phyloP scores from a whole-genome alignment of 2,888 invertebrate genomes.

The Ochropleura leucogaster region DNA sequence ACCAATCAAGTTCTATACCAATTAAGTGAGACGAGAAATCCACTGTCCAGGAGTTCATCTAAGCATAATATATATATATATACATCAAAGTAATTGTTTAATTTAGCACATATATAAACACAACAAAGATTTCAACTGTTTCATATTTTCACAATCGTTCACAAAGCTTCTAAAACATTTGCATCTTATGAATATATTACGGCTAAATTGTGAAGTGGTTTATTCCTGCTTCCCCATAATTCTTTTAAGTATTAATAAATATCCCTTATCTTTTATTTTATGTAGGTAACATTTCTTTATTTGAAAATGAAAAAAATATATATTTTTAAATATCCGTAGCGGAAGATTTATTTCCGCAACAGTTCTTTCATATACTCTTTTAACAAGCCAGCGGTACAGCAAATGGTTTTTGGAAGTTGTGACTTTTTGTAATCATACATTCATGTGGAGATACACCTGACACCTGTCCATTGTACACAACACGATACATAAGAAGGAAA shows the following conservation, averaged over 20 bases:
- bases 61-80: neutral
- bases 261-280: conserved; percentile 14
- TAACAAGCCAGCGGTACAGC: neutral
- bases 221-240: neutral
- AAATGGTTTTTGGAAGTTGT: neutral
- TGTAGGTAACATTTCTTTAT: neutral
- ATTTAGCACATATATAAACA: neutral
- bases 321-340: neutral
- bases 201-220: conserved; percentile 26
- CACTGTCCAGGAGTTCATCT: neutral
- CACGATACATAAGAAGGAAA: neutral
- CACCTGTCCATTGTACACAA: neutral
- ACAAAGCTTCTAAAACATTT: conserved; percentile 54
- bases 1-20: neutral
- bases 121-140: conserved; percentile 20
- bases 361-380: neutral
- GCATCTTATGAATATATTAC: conserved; percentile 54
- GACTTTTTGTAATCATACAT: neutral
- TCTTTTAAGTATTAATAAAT: conserved; percentile 16
- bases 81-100: neutral
- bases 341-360: neutral
- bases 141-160: conserved; percentile 28
- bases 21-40: neutral
- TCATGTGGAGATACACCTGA: neutral
- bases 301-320: neutral